Base-by-base conservation (phyloP, 2,113 vertebrate genomes). In the Alligator mississippiensis region DNA sequence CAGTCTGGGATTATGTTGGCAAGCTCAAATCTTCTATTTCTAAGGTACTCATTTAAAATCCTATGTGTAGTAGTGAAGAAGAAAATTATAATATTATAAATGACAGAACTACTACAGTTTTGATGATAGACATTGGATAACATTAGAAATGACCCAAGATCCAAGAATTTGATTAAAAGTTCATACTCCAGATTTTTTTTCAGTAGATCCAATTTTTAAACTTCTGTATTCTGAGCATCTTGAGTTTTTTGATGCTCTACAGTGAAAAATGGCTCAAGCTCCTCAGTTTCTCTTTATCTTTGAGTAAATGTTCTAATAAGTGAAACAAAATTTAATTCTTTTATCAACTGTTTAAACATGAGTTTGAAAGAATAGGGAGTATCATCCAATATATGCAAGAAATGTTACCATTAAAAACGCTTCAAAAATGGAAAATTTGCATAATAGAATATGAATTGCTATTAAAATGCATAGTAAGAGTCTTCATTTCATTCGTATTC, bases 1-100 rank as follows among this genome's bases (percentile, higher is more conserved):
- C 99, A 7, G 99, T 99, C 63, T 99, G 99, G 99, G 99, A 99
- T 95, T 99, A 99, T 95, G 98, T 99, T 86, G 98, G 98, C 93
- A 99, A 99, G 96, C 98, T 99, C 72, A 99, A 99, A 96, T 99
- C 99, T 80, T 99, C 99, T 6, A 85, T 99, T 79, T 99, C 99
- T 89, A 99, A 99, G 99, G 99, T 98, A 99, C 64, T 95, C 59
- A 85, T 92, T 94, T 86, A 54, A 87, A 91, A 91, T 93, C 58
- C 47, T 85, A 54, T 90, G 68, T 82, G 79, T 84, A 63, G 75
- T 80, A 47, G 2, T 27, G 81, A 61, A 95, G 94, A 88, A 94
- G 77, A 80, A 80, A 30, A 18, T 75, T 86, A 14, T 76, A 74
- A 19, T 88, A 24, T 70, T 88, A 24, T 70, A 47, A 96, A 89